phyloP scores from a whole-genome alignment of 2,888 invertebrate genomes.

The Temnothorax rugatulus region DNA sequence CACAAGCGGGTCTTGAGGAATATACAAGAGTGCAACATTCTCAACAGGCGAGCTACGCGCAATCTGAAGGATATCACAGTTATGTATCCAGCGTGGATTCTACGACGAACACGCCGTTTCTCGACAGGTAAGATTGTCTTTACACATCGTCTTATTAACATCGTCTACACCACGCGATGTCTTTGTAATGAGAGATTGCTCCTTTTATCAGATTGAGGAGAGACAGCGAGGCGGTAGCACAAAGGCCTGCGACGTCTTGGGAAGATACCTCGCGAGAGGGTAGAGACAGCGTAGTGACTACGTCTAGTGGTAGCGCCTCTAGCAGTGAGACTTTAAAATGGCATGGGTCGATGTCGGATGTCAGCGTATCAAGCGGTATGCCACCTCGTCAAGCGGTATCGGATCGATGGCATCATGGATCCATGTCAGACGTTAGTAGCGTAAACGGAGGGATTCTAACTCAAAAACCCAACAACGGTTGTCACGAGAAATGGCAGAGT shows the following conservation, averaged over 20 bases:
- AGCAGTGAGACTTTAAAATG: conserved; percentile 93
- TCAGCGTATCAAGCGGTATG: conserved; percentile 86
- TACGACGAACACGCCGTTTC: conserved; percentile 90
- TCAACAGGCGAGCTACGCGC: conserved; percentile 92
- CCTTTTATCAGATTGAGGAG: conserved; percentile 86
- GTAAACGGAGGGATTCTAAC: conserved; percentile 77
- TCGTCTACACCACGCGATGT: neutral
- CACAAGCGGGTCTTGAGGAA: conserved; percentile 87
- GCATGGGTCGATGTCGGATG: conserved; percentile 89
- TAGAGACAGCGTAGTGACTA: conserved; percentile 89
- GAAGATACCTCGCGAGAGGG: conserved; percentile 87
- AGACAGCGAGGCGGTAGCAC: conserved; percentile 88
- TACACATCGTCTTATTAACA: neutral
- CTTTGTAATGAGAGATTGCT: conserved; percentile 38
- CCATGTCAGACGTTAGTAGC: conserved; percentile 84
- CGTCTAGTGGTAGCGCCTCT: conserved; percentile 89
- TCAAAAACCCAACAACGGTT: conserved; percentile 73
- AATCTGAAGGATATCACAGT: conserved; percentile 93
- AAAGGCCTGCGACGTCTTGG: conserved; percentile 85
- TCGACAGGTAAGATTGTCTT: conserved; percentile 88
- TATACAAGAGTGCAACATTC: conserved; percentile 88
- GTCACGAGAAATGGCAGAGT: conserved; percentile 87
- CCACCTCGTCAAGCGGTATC: conserved; percentile 75
- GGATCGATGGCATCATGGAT: conserved; percentile 83
- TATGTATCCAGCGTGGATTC: conserved; percentile 93